A percentile compares a stretch with the other conserved stretches of the same genome.
Conservation (phyloP, 2,113 vertebrate genomes). For the Petromus typicus region DNA sequence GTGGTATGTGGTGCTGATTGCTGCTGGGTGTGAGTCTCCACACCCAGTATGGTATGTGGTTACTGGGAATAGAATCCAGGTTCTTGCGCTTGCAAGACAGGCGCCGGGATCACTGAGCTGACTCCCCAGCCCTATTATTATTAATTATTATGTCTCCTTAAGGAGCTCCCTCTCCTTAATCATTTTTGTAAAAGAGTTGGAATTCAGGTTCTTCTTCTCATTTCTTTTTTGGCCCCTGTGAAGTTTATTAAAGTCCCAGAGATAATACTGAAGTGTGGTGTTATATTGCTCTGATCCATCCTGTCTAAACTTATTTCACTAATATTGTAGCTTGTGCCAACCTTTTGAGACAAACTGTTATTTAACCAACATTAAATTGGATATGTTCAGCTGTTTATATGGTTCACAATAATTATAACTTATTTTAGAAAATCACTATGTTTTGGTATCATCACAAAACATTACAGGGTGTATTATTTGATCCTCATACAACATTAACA, state of each 20-base stretch:
- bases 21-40: too few species aligned
- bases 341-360: background rate
- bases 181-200: constrained; percentile 30
- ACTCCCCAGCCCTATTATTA: too few species aligned
- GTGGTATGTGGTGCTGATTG: too few species aligned
- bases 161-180: constrained; percentile 17
- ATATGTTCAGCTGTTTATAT: constrained; percentile 17
- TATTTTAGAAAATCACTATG: background rate
- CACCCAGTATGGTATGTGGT: too few species aligned
- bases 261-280: background rate
- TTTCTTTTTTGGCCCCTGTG: background rate
- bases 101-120: too few species aligned
- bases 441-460: background rate
- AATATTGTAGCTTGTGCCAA: background rate
- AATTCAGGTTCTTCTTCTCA: constrained; percentile 11
- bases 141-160: constrained; percentile 52
- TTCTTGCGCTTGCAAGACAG: too few species aligned
- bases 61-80: too few species aligned
- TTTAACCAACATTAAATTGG: background rate
- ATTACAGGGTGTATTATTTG: background rate
- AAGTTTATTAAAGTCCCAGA: constrained; percentile 25
- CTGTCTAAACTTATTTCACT: background rate
- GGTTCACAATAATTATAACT: background rate
- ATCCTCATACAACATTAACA: background rate
- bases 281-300: background rate